Evolutionary conservation across 2,888 invertebrate genomes (phyloP), one percentile per base, ranked within the genome.

Genomic region (Drosophila austrosaltans): DNA sequence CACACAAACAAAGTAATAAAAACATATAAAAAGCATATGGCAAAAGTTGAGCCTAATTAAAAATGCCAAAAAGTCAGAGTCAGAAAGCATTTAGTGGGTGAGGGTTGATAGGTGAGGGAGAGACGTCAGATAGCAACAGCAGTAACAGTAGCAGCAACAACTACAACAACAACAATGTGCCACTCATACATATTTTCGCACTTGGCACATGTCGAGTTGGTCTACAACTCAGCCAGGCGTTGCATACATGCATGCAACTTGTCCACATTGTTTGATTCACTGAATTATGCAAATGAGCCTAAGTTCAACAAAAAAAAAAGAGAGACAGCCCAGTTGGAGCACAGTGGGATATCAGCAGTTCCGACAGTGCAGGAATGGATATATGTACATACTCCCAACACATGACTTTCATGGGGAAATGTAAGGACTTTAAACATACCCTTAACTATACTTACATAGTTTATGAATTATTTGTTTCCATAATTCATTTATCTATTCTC

Each of bases 11-110:
- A 48, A 48, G 48, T 42, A 20, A 67, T 68, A 76, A 75, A 69
- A 75, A 78, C 72, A 74, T 63, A 70, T 39, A 72, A 59, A 68
- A 58, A 32, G 57, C 63, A 74, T 71, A 76, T 69, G 75, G 71
- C 74, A 80, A 79, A 78, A 75, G 68, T 75, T 64, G 72, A 66
- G 75, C 72, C 88, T 89, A 86, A 89, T 89, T 89, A 89, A 89
- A 89, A 89, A 89, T 88, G 78, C 86, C 89, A 78, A 88, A 89
- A 84, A 85, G 87, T 82, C 87, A 78, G 64, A 72, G 53, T 71
- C 62, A 72, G 39, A 57, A 40, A 74, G 44, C 57, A 65, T 30
- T 5, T 30, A 48, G 57, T 63, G 70, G 53, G 53, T 58, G 71
- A 42, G 42, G 65, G 67, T 40, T 56, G 69, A 32, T 5, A 30